A percentile compares a stretch with the other conserved stretches of the same genome.
Evolutionary conservation across 2,888 invertebrate genomes (phyloP).

Genomic region (Trachelus troglodyta): DNA sequence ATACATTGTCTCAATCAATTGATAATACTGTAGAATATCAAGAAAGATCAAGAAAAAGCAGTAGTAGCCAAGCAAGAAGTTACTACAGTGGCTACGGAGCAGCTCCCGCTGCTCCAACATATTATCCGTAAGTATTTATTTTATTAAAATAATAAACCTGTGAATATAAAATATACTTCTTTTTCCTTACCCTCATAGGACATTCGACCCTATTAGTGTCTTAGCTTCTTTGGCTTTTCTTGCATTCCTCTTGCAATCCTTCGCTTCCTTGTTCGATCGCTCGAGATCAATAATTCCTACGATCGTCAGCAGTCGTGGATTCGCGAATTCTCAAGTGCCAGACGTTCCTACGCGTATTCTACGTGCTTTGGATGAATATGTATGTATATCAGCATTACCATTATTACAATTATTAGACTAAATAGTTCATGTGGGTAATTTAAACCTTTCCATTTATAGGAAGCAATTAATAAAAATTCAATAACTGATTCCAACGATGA

Average conservation of each 20-base stretch:
- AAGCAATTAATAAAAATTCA: background rate
- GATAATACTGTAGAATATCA: background rate
- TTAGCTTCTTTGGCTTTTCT: conserved; percentile 63
- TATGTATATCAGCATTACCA: conserved; percentile 35
- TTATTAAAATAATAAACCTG: conserved; percentile 3
- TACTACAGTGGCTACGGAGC: conserved; percentile 45
- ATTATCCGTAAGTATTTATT: conserved; percentile 49
- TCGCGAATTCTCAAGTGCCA: conserved; percentile 32
- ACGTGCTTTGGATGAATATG: conserved; percentile 57
- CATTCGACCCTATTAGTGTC: conserved; percentile 63
- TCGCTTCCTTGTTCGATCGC: conserved; percentile 57
- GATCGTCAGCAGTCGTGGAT: conserved; percentile 46
- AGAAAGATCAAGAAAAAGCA: background rate
- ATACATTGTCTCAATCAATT: background rate
- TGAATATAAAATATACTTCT: background rate
- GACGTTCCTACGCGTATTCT: conserved; percentile 46
- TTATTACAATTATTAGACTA: background rate
- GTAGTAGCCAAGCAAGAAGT: conserved; percentile 36
- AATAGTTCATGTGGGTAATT: background rate
- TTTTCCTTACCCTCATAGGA: conserved; percentile 37
- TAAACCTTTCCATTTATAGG: background rate
- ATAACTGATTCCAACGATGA: background rate
- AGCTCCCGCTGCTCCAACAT: conserved; percentile 40
- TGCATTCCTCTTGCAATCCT: conserved; percentile 63
- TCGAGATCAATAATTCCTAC: conserved; percentile 57